Evolutionary conservation across 1,140 invertebrate genomes (phyloP), one percentile per base, ranked within the genome.

Genomic region (Lanistes nyassanus): DNA sequence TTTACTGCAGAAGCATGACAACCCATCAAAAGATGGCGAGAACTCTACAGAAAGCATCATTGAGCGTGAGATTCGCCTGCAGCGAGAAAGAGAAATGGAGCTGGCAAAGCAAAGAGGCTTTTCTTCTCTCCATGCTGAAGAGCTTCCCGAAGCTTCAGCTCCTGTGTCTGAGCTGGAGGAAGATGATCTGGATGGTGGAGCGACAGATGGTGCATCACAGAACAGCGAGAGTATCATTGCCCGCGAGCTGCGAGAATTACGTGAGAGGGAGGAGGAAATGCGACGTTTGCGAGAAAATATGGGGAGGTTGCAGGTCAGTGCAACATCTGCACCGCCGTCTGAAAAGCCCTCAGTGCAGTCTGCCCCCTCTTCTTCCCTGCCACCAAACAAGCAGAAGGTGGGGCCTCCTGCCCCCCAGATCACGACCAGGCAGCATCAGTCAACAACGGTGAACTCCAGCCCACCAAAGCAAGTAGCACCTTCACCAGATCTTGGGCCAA

Each of bases 191-290:
- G 80, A 83, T 60, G 37, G 36, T 2, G 31, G 26, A 51, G 39
- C 69, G 29, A 65, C 76, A 77, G 74, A 78, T n/a, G n/a, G n/a
- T n/a, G n/a, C 29, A 76, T 84, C 11, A 76, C 83, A 84, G 69
- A 82, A 83, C 29, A 80, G 82, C 42, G 90, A 91, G 77, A 88
- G 86, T 58, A 85, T 87, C 55, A 91, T 91, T 55, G 90, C 90
- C 6, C 80, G 84, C 51, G 91, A 91, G 77, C 85, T 91, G 36
- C 80, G 89, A 29, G 89, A 91, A 76, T 81, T 89, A 78, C 82
- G 84, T 65, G 87, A 90, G 77, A 79, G 90, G 9, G 90, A 91
- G 76, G 90, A 90, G 34, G 90, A 91, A 70, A 80, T 91, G 9
- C 80, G 86, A 21, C 70, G 74, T 58, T 79, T 85, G 75, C 77